These are phyloP conservation scores for Pelodiscus sinensis DNA, from an alignment of 2,113 vertebrate species.

Conservation along the genomic window DNA sequence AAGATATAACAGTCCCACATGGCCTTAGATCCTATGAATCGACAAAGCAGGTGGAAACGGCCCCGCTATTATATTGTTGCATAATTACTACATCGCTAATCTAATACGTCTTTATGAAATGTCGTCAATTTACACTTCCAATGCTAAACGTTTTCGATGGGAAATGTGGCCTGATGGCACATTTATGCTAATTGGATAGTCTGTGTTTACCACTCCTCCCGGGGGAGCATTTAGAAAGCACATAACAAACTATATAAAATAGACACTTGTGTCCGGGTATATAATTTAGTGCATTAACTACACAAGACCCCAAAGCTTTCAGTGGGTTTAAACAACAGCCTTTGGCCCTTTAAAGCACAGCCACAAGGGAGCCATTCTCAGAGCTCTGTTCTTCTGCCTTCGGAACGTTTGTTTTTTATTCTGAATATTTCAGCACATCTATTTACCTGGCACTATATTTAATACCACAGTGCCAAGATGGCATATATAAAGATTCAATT, in stretches of 20 bases:
- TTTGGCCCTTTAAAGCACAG: slow-evolving; percentile 37
- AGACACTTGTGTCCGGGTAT: slow-evolving; percentile 32
- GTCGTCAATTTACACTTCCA: slow-evolving; percentile 2
- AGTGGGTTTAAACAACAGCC: slow-evolving; percentile 78
- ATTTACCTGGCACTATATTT: slow-evolving; percentile 88
- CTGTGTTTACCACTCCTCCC: slow-evolving; percentile 6
- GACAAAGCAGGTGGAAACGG: neutral
- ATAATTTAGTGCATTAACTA: slow-evolving; percentile 73
- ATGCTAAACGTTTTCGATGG: slow-evolving; percentile 17
- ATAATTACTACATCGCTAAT: slow-evolving; percentile 21
- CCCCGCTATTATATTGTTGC: neutral
- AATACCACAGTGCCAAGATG: slow-evolving; percentile 85
- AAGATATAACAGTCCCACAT: rapidly evolving
- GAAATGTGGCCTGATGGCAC: slow-evolving; percentile 3
- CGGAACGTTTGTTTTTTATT: slow-evolving; percentile 88
- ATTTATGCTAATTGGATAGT: slow-evolving; percentile 65
- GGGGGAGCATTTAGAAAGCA: neutral
- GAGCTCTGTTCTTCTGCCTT: slow-evolving; percentile 74
- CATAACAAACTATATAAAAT: slow-evolving; percentile 39
- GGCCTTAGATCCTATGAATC: neutral
- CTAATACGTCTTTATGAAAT: slow-evolving; percentile 28
- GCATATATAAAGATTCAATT: slow-evolving; percentile 88
- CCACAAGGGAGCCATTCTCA: slow-evolving; percentile 66
- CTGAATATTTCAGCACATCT: slow-evolving; percentile 87
- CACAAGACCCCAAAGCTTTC: slow-evolving; percentile 59